phyloP scores from a whole-genome alignment of 1,140 invertebrate species.

The Neodiprion lecontei region DNA sequence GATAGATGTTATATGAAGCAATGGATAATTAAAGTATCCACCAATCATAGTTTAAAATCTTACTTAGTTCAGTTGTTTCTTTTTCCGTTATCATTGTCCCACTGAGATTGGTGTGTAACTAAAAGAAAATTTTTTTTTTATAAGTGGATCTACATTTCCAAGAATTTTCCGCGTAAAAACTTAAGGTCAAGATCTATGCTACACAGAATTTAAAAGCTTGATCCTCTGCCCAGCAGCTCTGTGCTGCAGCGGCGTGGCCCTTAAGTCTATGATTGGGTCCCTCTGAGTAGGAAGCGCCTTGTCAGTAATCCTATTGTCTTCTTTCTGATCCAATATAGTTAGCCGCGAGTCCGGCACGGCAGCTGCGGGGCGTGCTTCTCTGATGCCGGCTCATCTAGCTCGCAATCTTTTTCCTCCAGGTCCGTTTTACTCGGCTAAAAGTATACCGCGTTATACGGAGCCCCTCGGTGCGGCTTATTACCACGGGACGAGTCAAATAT shows the following conservation, averaged over 20 bases:
- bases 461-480: conserved; percentile 1
- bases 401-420: no score
- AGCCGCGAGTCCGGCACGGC: background rate
- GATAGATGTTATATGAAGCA: no score
- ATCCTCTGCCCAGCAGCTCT: background rate
- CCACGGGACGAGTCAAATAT: background rate
- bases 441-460: background rate
- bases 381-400: no score
- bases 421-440: background rate
- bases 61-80: no score
- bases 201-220: background rate
- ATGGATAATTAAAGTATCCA: no score
- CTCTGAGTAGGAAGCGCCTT: conserved; percentile 16
- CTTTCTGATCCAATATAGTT: conserved; percentile 14
- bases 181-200: no score
- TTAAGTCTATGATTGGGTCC: conserved; percentile 13
- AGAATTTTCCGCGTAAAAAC: no score
- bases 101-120: no score
- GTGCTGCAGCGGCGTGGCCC: background rate
- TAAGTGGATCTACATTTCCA: no score
- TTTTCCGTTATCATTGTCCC: no score
- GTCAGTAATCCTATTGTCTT: conserved; percentile 16
- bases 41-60: no score
- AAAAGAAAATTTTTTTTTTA: no score
- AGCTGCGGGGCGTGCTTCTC: background rate